Evolutionary conservation across 2,797 vertebrate species (phyloP), one percentile per base, ranked within the genome.

Genomic region (Acestrorhynchus altus): DNA sequence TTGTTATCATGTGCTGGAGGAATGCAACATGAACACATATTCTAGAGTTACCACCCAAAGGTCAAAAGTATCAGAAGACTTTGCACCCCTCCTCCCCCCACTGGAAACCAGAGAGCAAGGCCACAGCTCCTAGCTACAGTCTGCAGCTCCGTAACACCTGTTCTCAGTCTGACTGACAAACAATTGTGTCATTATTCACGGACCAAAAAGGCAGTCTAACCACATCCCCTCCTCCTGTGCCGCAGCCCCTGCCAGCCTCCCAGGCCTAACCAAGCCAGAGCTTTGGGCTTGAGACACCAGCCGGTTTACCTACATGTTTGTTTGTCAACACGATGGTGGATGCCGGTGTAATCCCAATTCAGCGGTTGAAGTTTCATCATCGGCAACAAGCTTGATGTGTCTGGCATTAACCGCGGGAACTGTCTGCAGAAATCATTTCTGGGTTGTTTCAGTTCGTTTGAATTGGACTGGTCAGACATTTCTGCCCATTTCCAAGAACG

Each of bases 101-200:
- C 81, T 0, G 39, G 89, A 86, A 89, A 88, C 84, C 61, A 84
- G 87, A 91, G 88, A 89, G 81, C 73, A 11, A 47, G 83, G 84
- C 81, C 81, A 84, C 51, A 0, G 85, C 83, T 87, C 76, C 13
- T 82, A 75, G 79, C 83, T 78, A 78, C 18, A 64, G 90, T 81
- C 83, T 56, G 4, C 57, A 18, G 26, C 80, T 83, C 87, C 6
- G 4, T 64, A 90, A 87, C 90, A 92, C 88, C 90, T 89, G 90
- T 89, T 86, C 84, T 76, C 74, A 68, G 73, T 87, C 42, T 54
- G 86, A 87, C 80, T 89, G 88, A 86, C 88, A 90, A 86, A 89
- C 83, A 92, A 86, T 88, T 81, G 88, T 89, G 83, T 86, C 84
- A 86, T 88, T 87, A 86, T 85, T 86, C 87, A 87, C 42, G 79